Evolutionary conservation across 2,113 vertebrate genomes (phyloP).

Genomic region (Puffinus mauretanicus): DNA sequence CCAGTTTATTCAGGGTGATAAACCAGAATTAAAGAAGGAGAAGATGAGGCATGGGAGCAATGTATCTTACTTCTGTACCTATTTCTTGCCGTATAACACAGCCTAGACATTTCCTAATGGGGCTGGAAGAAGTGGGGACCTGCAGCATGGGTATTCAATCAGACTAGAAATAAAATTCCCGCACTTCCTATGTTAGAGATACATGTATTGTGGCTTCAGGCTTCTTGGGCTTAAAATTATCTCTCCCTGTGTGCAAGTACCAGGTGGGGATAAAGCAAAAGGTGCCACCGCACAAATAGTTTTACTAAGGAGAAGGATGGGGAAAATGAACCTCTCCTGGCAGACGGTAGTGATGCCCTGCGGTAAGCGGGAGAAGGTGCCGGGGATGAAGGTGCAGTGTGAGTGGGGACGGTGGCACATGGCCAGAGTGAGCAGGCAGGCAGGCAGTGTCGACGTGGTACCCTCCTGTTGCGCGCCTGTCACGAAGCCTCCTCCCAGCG

Average conservation of each 20-base stretch:
- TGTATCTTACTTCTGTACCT: neutral
- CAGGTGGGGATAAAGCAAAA: neutral
- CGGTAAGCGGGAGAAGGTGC: neutral
- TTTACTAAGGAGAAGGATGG: neutral
- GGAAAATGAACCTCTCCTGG: neutral
- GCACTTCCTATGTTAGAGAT: neutral
- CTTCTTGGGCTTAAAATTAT: neutral
- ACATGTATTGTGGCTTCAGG: neutral
- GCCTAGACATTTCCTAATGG: neutral
- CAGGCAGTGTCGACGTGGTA: fast-evolving
- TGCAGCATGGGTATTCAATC: neutral
- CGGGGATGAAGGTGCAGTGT: neutral
- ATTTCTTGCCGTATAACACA: neutral
- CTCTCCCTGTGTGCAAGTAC: neutral
- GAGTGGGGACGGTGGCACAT: neutral
- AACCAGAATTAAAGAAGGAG: neutral
- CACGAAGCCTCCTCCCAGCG: neutral
- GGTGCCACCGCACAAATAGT: neutral
- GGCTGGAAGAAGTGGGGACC: neutral
- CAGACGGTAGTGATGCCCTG: neutral
- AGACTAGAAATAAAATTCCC: neutral
- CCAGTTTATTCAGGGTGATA: slow-evolving; percentile 33
- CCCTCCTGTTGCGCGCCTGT: neutral
- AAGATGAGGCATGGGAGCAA: neutral
- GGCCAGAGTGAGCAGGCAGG: neutral